A percentile compares a stretch with the other conserved stretches of the same genome.
phyloP scores from a whole-genome alignment of 2,797 vertebrate genomes.

The Euthynnus affinis region DNA sequence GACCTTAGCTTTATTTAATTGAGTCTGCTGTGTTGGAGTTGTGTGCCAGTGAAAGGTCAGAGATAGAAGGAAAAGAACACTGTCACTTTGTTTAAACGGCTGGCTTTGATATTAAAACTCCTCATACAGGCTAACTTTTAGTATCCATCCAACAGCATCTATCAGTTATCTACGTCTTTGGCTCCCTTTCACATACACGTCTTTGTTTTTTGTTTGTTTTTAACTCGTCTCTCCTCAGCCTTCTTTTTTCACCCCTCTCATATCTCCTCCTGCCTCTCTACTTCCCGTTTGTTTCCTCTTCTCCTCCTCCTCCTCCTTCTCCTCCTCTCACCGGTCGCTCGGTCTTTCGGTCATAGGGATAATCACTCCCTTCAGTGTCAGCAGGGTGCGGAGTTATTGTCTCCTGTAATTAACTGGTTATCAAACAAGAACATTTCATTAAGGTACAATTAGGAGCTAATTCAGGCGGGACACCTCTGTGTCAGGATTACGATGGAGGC shows the following conservation, averaged over 20 bases:
- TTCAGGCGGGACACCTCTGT: constrained; percentile 89
- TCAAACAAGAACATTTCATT: constrained; percentile 97
- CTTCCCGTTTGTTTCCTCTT: constrained; percentile 29
- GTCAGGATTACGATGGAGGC: constrained; percentile 88
- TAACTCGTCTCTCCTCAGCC: neutral
- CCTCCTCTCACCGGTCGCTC: constrained; percentile 42
- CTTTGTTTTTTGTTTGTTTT: neutral
- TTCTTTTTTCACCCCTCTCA: neutral
- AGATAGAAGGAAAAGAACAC: constrained; percentile 21
- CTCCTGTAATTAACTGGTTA: constrained; percentile 95
- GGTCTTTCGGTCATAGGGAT: constrained; percentile 66
- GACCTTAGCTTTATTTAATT: constrained; percentile 65
- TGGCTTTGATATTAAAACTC: constrained; percentile 35
- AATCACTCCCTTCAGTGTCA: constrained; percentile 86
- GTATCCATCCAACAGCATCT: neutral
- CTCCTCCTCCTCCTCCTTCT: constrained; percentile 28
- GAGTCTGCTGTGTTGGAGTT: constrained; percentile 59
- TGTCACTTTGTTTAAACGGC: constrained; percentile 43
- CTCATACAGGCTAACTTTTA: neutral
- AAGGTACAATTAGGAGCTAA: constrained; percentile 92
- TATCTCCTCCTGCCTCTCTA: constrained; percentile 13
- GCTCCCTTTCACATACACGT: neutral
- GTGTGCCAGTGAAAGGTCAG: constrained; percentile 49
- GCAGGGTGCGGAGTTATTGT: constrained; percentile 89
- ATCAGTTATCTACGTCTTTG: constrained; percentile 6